Evolutionary conservation across 2,888 invertebrate species (phyloP), one percentile per base, ranked within the genome.

Genomic region (Heliconius hortense): DNA sequence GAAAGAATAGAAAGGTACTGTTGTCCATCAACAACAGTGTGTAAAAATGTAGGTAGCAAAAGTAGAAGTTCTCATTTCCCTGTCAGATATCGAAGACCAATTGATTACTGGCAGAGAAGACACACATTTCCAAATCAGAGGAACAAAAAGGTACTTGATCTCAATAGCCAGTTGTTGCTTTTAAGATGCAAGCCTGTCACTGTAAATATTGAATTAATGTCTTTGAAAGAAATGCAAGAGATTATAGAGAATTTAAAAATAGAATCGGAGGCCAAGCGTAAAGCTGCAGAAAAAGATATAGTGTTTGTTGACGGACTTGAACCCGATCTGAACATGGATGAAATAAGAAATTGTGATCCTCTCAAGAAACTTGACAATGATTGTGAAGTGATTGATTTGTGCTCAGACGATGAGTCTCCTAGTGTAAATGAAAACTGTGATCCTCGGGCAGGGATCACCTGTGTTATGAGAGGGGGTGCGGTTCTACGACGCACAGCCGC

Each of bases 301-400:
- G 89, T 93, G 81, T 94, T 90, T 84, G 93, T 94, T 21, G 93
- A 92, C 56, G 88, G 89, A n/a, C 78, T 87, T 11, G 89, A 89
- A 39, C 84, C 86, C 75, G 91, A 90, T 76, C 87, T 86, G 72
- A 81, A 85, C 1, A 77, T 83, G 60, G 88, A 88, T 26, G 91
- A 92, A 53, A 81, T 84, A 66, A 87, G 86, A 76, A 82, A 79
- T 79, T 80, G 83, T 71, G 92, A 93, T 79, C 91, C 92, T 10
- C 82, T 93, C 73, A 89, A 89, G 78, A 84, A 89, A 74, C 78
- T 81, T 43, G 90, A 90, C 67, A 84, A 82, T 81, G 91, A 90
- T n/a, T 91, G 91, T 89, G 95, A 95, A 84, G 95, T 95, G 85
- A 96, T 96, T 81, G 95, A 96, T 85, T 93, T 96, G 84, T 96